Evolutionary conservation across 2,113 vertebrate species (phyloP).

Genomic region (Sebastes fasciatus): DNA sequence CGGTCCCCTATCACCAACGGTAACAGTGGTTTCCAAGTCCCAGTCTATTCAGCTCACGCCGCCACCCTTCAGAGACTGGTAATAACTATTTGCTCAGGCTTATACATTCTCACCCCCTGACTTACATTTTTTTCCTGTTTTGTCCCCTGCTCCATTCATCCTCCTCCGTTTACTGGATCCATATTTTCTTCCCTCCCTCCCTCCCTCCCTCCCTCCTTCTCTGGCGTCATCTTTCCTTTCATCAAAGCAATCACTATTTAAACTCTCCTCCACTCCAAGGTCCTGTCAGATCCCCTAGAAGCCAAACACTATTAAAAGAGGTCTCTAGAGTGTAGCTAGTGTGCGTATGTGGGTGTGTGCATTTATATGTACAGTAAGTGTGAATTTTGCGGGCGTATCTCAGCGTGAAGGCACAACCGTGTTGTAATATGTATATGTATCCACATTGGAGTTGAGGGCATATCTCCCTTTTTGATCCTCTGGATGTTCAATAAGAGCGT

Average conservation of each 20-base stretch:
- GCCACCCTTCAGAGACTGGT: constrained; percentile 78
- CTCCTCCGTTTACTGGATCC: constrained; percentile 42
- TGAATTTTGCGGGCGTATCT: constrained; percentile 38
- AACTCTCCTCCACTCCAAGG: constrained; percentile 71
- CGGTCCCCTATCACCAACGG: constrained; percentile 65
- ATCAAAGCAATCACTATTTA: constrained; percentile 73
- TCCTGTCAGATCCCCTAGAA: constrained; percentile 71
- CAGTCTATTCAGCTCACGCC: constrained; percentile 80
- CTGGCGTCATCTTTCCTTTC: constrained; percentile 57
- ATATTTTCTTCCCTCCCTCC: constrained; percentile 33
- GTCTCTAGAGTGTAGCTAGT: constrained; percentile 58
- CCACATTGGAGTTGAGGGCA: constrained; percentile 33
- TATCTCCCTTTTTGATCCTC: constrained; percentile 62
- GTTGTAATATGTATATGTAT: constrained; percentile 44
- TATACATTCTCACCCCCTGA: constrained; percentile 72
- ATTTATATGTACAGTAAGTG: constrained; percentile 38
- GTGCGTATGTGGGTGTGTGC: constrained; percentile 37
- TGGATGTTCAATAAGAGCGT: constrained; percentile 67
- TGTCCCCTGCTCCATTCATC: constrained; percentile 42
- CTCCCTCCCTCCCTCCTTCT: constrained; percentile 16
- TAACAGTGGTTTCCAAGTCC: constrained; percentile 66
- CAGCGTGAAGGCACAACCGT: constrained; percentile 23
- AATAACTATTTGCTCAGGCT: constrained; percentile 85
- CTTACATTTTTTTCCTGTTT: constrained; percentile 47
- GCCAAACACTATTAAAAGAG: constrained; percentile 77